Evolutionary conservation across 2,113 vertebrate genomes (phyloP).

Genomic region (Macroglossus sobrinus): DNA sequence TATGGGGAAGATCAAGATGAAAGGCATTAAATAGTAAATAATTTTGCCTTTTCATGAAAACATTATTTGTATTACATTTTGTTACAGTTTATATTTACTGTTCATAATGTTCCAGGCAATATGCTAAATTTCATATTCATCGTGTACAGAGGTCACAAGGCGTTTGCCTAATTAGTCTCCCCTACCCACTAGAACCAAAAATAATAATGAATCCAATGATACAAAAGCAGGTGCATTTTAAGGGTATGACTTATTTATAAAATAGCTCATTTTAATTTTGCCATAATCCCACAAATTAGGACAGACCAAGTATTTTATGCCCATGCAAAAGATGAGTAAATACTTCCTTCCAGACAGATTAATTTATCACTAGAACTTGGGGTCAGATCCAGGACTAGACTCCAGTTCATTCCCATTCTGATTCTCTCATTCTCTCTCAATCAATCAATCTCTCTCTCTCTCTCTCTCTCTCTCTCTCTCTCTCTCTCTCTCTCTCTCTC

Average conservation of each 20-base stretch:
- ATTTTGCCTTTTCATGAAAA: not conserved
- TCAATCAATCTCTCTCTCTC: not conserved
- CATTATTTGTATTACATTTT: not conserved
- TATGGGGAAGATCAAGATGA: not conserved
- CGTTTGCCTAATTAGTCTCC: not conserved
- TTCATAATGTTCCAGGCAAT: not conserved
- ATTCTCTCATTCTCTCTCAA: not conserved
- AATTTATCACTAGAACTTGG: not conserved
- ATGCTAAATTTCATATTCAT: not conserved
- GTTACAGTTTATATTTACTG: not conserved
- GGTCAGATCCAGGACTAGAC: not conserved
- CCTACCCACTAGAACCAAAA: not conserved
- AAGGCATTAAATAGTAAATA: not conserved
- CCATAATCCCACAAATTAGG: not conserved
- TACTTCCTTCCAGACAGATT: not conserved
- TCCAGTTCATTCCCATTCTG: too few species aligned
- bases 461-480: not conserved
- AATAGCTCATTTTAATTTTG: not conserved
- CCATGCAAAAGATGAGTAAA: not conserved
- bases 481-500: not conserved
- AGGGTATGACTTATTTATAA: not conserved
- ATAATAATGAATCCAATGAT: not conserved
- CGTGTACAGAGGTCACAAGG: not conserved
- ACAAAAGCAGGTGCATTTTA: not conserved
- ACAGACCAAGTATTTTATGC: not conserved